phyloP scores from a whole-genome alignment of 2,113 vertebrate genomes.

The Varanus salvator region DNA sequence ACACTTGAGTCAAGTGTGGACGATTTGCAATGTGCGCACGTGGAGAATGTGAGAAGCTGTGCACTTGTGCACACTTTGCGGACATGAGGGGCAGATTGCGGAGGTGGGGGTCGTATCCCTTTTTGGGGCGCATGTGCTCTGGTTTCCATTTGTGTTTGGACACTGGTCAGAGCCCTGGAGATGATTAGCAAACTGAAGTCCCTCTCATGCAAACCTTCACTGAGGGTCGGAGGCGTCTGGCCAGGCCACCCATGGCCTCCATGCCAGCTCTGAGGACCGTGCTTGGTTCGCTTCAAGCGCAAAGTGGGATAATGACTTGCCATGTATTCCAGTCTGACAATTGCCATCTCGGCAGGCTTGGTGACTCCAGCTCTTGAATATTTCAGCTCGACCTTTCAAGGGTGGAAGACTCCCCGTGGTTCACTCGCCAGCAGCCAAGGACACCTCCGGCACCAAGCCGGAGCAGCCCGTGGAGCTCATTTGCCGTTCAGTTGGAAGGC shows the following conservation, averaged over 20 bases:
- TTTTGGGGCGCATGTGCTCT: too few relatives aligned
- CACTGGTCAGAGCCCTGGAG: too few relatives aligned
- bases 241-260: not conserved
- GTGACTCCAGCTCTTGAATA: constrained; percentile 47
- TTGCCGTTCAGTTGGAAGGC: constrained; percentile 71
- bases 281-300: not conserved
- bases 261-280: not conserved
- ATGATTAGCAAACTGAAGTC: too few relatives aligned
- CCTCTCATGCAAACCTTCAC: too few relatives aligned
- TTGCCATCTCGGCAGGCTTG: constrained; percentile 32
- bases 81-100: too few relatives aligned
- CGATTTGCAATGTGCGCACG: too few relatives aligned
- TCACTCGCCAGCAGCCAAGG: not conserved
- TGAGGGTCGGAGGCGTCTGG: not conserved
- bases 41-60: too few relatives aligned
- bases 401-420: constrained; percentile 23
- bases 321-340: constrained; percentile 48
- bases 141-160: too few relatives aligned
- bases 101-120: too few relatives aligned
- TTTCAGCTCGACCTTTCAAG: constrained; percentile 38
- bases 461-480: constrained; percentile 50
- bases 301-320: constrained; percentile 25
- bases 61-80: too few relatives aligned
- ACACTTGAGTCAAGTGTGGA: too few relatives aligned
- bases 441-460: constrained; percentile 5